phyloP scores from a whole-genome alignment of 2,888 invertebrate species.

The Zootermopsis nevadensis region DNA sequence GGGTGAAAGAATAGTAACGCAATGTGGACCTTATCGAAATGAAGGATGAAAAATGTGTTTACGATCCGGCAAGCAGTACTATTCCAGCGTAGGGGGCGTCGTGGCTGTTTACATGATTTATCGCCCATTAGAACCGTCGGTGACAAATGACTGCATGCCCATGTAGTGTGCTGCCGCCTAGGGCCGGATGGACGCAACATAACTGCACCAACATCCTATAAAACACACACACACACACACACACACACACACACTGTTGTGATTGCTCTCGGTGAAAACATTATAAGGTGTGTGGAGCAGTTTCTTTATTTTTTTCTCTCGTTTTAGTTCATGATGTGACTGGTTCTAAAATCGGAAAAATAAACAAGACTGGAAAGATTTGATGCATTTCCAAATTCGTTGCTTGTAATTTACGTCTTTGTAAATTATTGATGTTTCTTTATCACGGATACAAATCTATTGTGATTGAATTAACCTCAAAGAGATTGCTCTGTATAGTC shows the following conservation, averaged over 20 bases:
- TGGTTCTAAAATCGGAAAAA: no score
- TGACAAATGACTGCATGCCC: conserved; percentile 48
- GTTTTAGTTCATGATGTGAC: no score
- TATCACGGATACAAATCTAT: no score
- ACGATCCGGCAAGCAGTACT: conserved; percentile 27
- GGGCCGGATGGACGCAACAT: conserved; percentile 3
- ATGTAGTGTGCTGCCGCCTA: conserved; percentile 19
- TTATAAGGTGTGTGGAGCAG: not conserved
- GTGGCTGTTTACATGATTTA: conserved; percentile 48
- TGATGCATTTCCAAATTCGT: no score
- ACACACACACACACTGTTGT: not conserved
- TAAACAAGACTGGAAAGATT: no score
- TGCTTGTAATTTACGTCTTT: no score
- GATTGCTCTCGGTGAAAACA: not conserved
- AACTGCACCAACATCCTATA: not conserved
- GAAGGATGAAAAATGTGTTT: conserved; percentile 49
- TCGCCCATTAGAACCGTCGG: conserved; percentile 50
- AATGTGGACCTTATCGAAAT: conserved; percentile 1
- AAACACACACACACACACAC: not conserved
- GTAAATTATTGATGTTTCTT: no score
- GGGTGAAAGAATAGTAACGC: not conserved
- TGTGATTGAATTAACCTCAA: no score
- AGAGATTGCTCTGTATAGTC: no score
- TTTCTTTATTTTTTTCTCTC: not conserved
- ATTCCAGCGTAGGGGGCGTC: not conserved